Conservation (phyloP, 2,888 invertebrate genomes). For the Rhagonycha fulva region DNA sequence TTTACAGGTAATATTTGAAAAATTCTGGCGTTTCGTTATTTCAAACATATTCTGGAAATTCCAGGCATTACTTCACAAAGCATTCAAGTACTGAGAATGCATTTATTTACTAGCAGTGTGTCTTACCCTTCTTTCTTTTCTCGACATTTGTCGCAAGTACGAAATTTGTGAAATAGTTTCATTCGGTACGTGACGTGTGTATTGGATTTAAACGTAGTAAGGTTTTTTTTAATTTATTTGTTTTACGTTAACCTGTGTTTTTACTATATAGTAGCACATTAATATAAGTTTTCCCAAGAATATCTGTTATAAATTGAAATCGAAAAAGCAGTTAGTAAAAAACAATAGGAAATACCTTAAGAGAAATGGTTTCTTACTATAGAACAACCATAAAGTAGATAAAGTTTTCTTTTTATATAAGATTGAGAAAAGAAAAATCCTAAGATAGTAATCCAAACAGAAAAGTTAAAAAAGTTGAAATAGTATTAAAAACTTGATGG, state of each 20-base stretch:
- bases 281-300: not conserved
- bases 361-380: not conserved
- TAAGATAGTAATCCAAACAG: conserved; percentile 2
- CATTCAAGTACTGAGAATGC: not conserved
- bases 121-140: conserved; percentile 1
- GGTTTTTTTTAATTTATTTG: not conserved
- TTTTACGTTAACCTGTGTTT: not conserved
- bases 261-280: not conserved
- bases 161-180: conserved; percentile 1
- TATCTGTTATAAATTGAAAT: not conserved
- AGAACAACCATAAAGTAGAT: conserved; percentile 3
- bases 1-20: not conserved
- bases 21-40: not conserved
- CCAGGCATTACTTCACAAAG: not conserved
- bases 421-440: not conserved
- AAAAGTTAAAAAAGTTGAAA: conserved; percentile 3
- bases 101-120: not conserved
- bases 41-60: not conserved
- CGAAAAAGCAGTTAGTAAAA: conserved; percentile 1
- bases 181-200: not conserved
- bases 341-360: not conserved
- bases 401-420: conserved; percentile 1
- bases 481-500: not conserved
- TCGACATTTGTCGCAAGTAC: not conserved
- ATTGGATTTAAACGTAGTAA: not conserved